These are phyloP conservation scores for Nudaria mundana DNA, from an alignment of 2,888 invertebrate genomes.

Conservation along the genomic window DNA sequence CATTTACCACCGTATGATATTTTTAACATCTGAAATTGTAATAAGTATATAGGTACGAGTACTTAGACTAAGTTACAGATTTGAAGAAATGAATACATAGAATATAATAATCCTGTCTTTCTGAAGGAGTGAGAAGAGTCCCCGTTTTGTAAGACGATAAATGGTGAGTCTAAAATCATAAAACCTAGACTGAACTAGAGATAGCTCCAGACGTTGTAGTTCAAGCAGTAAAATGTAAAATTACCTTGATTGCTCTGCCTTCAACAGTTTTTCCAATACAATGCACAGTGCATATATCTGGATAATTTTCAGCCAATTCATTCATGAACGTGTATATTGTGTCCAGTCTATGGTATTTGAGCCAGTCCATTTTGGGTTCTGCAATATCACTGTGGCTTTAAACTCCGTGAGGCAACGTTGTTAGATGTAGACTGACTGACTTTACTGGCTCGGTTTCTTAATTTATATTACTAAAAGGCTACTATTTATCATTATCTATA, in stretches of 20 bases:
- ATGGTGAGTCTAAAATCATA: no score
- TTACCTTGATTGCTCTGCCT: slow-evolving; percentile 65
- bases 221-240: no score
- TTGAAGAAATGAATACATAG: background rate
- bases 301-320: slow-evolving; percentile 48
- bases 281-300: slow-evolving; percentile 55
- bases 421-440: no score
- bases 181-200: no score
- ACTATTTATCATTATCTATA: no score
- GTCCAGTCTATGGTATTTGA: slow-evolving; percentile 57
- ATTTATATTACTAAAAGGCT: no score
- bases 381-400: background rate
- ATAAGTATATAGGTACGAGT: no score
- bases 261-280: slow-evolving; percentile 63
- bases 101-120: no score
- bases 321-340: slow-evolving; percentile 64
- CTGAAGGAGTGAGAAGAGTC: no score
- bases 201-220: no score
- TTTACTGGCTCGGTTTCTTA: no score
- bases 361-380: slow-evolving; percentile 58
- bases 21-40: slow-evolving; percentile 62
- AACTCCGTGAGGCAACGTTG: background rate
- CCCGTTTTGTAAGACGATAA: no score
- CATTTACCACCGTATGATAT: slow-evolving; percentile 85
- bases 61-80: background rate